These are phyloP conservation scores for Cyprichromis sp. DNA, from an alignment of 2,113 vertebrate genomes.

Conservation along the genomic window DNA sequence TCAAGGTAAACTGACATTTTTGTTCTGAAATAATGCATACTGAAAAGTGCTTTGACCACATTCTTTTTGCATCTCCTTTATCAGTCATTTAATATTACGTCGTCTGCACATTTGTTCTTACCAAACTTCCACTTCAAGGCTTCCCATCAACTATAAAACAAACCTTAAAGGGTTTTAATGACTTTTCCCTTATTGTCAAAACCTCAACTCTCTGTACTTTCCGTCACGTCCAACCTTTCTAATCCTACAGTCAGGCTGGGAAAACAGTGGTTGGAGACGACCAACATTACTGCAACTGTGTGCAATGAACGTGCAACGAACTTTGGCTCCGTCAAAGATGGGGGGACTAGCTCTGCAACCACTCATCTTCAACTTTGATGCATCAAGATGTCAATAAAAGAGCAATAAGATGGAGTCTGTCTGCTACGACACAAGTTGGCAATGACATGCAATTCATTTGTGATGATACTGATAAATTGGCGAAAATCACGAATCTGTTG, in stretches of 20 bases:
- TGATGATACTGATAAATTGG: neutral
- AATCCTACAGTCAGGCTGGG: neutral
- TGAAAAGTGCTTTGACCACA: neutral
- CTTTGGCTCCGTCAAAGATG: too few species aligned
- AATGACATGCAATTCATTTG: neutral
- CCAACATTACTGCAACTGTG: neutral
- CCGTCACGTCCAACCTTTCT: neutral
- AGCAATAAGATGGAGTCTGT: neutral
- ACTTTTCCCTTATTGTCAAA: neutral
- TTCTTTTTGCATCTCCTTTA: neutral
- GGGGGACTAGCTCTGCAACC: neutral
- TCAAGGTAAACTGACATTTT: neutral
- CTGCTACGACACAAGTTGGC: neutral
- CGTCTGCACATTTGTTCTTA: neutral
- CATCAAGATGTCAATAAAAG: neutral
- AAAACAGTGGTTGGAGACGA: neutral
- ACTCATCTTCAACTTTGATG: neutral
- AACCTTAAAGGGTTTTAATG: neutral
- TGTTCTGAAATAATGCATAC: neutral
- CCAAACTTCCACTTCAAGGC: neutral
- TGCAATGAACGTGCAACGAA: neutral
- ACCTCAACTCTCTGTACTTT: neutral
- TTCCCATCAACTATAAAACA: neutral
- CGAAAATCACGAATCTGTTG: fast-evolving
- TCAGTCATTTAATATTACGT: neutral